These are phyloP conservation scores for Synanthedon myopaeformis DNA, from an alignment of 2,888 invertebrate genomes.

Conservation along the genomic window DNA sequence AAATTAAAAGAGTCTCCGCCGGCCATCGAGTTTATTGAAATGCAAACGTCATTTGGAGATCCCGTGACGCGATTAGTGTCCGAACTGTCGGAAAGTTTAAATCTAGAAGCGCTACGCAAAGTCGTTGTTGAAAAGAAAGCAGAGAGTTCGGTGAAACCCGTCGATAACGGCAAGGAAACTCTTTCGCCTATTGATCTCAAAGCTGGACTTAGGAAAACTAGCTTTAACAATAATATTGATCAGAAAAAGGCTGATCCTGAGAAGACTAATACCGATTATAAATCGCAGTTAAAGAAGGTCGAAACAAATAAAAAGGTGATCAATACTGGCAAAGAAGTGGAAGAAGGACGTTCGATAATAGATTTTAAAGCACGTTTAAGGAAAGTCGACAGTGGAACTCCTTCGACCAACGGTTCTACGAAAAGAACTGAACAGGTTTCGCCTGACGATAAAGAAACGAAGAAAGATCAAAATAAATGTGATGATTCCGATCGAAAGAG, in stretches of 20 bases:
- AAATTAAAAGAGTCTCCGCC: slow-evolving; percentile 67
- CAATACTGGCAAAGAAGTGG: slow-evolving; percentile 63
- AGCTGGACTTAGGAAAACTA: slow-evolving; percentile 59
- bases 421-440: slow-evolving; percentile 21
- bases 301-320: slow-evolving; percentile 74
- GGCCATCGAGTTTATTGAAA: slow-evolving; percentile 24
- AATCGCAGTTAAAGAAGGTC: slow-evolving; percentile 80
- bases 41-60: slow-evolving; percentile 66
- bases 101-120: slow-evolving; percentile 67
- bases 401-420: slow-evolving; percentile 32
- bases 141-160: slow-evolving; percentile 13
- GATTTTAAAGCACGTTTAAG: slow-evolving; percentile 87
- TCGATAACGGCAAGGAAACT: slow-evolving; percentile 27
- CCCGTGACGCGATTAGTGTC: slow-evolving; percentile 85
- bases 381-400: slow-evolving; percentile 75
- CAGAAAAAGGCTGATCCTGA: slow-evolving; percentile 27
- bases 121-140: slow-evolving; percentile 20
- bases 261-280: slow-evolving; percentile 64
- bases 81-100: slow-evolving; percentile 87
- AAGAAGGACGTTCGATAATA: slow-evolving; percentile 74
- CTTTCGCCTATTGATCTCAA: slow-evolving; percentile 60
- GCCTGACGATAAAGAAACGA: slow-evolving; percentile 30
- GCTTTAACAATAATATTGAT: slow-evolving; percentile 24
- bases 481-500: slow-evolving; percentile 60
- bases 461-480: slow-evolving; percentile 27